A percentile compares a stretch with the other conserved stretches of the same genome.
Conservation (phyloP, 2,888 invertebrate species). For the Drosophila acutilabella region DNA sequence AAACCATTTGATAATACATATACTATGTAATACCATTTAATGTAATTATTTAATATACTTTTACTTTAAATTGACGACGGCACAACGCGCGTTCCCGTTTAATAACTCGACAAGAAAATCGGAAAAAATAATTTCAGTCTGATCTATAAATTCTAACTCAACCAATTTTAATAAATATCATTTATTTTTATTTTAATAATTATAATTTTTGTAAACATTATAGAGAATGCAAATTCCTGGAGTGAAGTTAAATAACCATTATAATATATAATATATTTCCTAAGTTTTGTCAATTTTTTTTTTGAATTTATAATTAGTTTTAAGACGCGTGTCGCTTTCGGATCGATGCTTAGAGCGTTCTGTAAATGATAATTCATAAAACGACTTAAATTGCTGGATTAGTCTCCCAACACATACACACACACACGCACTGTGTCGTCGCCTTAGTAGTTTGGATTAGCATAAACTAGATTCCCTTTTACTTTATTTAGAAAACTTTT, state of each 20-base stretch:
- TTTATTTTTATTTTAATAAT: slow-evolving; percentile 1
- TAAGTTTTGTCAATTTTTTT: slow-evolving; percentile 12
- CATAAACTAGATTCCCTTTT: slow-evolving; percentile 3
- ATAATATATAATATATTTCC: slow-evolving; percentile 13
- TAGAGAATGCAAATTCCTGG: background rate
- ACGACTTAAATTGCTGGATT: slow-evolving; percentile 76
- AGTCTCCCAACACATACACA: slow-evolving; percentile 35
- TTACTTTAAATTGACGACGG: slow-evolving; percentile 50
- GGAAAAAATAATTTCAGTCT: background rate
- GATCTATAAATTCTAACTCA: too few relatives aligned
- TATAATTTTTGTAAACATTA: background rate
- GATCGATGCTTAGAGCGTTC: slow-evolving; percentile 53
- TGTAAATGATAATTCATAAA: slow-evolving; percentile 54
- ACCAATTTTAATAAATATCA: background rate
- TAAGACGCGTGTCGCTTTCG: slow-evolving; percentile 29
- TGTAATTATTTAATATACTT: slow-evolving; percentile 1
- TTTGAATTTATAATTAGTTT: slow-evolving; percentile 22
- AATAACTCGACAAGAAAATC: background rate
- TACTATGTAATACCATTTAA: slow-evolving; percentile 6
- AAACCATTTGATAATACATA: slow-evolving; percentile 1
- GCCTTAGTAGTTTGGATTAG: slow-evolving; percentile 54
- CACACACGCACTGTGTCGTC: slow-evolving; percentile 67
- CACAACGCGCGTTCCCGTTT: slow-evolving; percentile 46
- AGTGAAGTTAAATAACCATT: slow-evolving; percentile 6
- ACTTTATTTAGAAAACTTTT: slow-evolving; percentile 4